Base-by-base conservation (phyloP, 2,113 vertebrate species). In the Tetrao urogallus region DNA sequence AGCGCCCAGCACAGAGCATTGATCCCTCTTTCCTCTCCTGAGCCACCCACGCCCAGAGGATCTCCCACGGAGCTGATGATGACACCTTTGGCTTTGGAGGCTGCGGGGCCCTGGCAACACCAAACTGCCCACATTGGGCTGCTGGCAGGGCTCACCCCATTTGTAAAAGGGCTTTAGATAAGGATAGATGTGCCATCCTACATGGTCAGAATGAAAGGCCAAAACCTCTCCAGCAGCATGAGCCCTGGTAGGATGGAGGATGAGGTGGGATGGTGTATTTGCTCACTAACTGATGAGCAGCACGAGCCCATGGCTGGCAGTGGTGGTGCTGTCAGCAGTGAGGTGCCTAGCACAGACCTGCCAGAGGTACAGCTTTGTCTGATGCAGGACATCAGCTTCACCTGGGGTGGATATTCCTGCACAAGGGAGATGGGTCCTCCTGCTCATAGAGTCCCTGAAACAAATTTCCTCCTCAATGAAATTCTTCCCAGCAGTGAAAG, bases 381-480 rank as follows among this genome's bases (percentile, higher is more conserved):
- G 63, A 20, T 8, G 17, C 27, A 40, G 34, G 50, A 25, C 50
- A 32, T 20, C 19, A 45, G 45, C 28, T 28, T 27, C 30, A 11
- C 27, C 47, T 32, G 16, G 75, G 14, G 28, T 8, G 11, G 75
- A 27, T 28, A 34, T 50, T 36, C 45, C 45, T 38, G 13, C n/a
- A 6, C 9, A 27, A 28, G 30, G 16, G 25, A 8, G 13, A 27
- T 14, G 13, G 25, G 25, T 52, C 50, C 25, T 52, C 38, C 34
- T 64, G 61, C 21, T 17, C 61, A 6, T 27, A 16, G 32, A 0
- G 0, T 5, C 32, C 30, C 54, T 56, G 36, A 73, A 56, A 20
- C 30, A 32, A 38, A 7, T 7, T 38, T 28, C 65, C 40, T 56
- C 42, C 22, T 9, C 48, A 70, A 17, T 13, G 13, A 73, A 66